These are phyloP conservation scores for Clinocottus analis DNA, from an alignment of 2,113 vertebrate genomes.

Conservation along the genomic window DNA sequence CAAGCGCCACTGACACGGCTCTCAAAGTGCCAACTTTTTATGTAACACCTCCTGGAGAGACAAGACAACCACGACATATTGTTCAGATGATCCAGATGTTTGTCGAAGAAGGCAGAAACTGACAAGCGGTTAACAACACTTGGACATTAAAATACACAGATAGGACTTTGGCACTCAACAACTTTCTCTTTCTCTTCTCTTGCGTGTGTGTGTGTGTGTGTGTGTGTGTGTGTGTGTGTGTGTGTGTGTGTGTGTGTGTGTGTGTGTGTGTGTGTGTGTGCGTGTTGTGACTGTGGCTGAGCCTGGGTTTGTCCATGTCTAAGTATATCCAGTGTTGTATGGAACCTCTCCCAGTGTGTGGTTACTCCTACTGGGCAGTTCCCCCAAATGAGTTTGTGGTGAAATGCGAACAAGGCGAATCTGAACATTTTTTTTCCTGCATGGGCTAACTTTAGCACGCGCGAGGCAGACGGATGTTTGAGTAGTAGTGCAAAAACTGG, in stretches of 20 bases:
- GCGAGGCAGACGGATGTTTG: slow-evolving; percentile 54
- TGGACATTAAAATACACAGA: slow-evolving; percentile 38
- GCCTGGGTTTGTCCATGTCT: slow-evolving; percentile 51
- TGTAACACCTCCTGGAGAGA: background rate
- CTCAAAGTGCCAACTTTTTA: slow-evolving; percentile 15
- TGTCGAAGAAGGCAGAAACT: slow-evolving; percentile 13
- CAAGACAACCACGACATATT: background rate
- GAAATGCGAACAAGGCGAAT: slow-evolving; percentile 62
- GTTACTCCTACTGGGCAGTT: slow-evolving; percentile 63
- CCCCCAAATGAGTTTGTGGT: slow-evolving; percentile 65
- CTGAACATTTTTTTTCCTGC: slow-evolving; percentile 55
- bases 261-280: slow-evolving; percentile 28
- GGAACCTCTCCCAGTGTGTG: slow-evolving; percentile 73
- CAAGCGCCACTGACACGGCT: slow-evolving; percentile 22
- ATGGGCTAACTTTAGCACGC: slow-evolving; percentile 71
- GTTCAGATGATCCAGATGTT: slow-evolving; percentile 33
- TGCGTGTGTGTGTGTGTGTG: slow-evolving; percentile 15
- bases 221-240: slow-evolving; percentile 19
- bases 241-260: slow-evolving; percentile 26
- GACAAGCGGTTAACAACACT: slow-evolving; percentile 4
- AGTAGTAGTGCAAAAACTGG: slow-evolving; percentile 49
- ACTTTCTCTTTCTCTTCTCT: slow-evolving; percentile 7
- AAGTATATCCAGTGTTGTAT: slow-evolving; percentile 70
- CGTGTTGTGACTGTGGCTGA: slow-evolving; percentile 48
- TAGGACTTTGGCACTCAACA: slow-evolving; percentile 12